Percentiles rank a stretch among this genome's conserved stretches.
These are phyloP conservation scores for Dermatemys mawii DNA, from an alignment of 2,113 vertebrate genomes.

Conservation along the genomic window DNA sequence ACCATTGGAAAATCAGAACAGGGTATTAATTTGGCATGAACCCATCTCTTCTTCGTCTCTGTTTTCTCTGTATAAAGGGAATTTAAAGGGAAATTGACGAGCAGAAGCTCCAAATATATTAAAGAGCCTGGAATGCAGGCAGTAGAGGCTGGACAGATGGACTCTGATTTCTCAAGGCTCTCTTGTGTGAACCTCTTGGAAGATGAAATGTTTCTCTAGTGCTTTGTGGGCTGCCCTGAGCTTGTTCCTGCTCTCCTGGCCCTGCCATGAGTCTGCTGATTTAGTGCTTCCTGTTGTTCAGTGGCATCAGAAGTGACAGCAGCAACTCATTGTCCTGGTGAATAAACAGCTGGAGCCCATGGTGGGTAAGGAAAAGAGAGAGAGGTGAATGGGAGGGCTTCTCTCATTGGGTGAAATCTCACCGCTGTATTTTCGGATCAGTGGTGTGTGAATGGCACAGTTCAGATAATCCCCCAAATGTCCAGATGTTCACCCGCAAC, in stretches of 20 bases:
- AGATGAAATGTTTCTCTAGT: not conserved
- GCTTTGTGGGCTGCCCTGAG: not conserved
- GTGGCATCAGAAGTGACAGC: not conserved
- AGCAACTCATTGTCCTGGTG: not conserved
- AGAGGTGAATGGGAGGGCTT: not conserved
- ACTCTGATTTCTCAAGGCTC: not conserved
- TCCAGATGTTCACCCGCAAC: not conserved
- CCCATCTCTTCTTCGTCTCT: not conserved
- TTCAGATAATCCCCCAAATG: not conserved
- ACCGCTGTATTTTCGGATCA: not conserved
- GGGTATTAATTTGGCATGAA: not conserved
- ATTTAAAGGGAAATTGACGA: not conserved
- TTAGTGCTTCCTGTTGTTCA: not conserved
- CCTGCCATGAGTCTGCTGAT: not conserved
- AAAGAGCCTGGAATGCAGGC: no score
- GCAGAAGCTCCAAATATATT: not conserved
- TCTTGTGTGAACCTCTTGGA: not conserved
- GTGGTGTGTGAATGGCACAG: not conserved
- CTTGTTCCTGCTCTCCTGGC: not conserved
- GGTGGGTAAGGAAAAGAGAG: not conserved
- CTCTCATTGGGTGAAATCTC: not conserved
- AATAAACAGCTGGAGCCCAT: not conserved
- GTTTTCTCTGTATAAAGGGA: not conserved
- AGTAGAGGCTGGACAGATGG: not conserved
- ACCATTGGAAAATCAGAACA: not conserved